These are phyloP conservation scores for Argyrosomus regius DNA, from an alignment of 2,797 vertebrate genomes.

Conservation along the genomic window DNA sequence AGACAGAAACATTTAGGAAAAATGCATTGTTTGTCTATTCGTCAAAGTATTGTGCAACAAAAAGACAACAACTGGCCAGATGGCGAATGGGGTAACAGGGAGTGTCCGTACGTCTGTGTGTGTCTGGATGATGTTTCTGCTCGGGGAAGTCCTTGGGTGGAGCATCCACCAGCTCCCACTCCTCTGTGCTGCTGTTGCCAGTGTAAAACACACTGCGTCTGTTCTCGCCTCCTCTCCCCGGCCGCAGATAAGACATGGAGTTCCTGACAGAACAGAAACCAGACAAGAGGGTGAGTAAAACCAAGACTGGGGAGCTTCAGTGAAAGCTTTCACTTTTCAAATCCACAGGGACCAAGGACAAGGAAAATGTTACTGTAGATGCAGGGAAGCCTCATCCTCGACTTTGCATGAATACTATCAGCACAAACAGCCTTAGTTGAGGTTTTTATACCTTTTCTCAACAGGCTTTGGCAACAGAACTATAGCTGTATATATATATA, in stretches of 20 bases:
- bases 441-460: neutral
- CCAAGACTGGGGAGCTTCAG: neutral
- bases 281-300: slow-evolving; percentile 12
- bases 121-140: slow-evolving; percentile 83
- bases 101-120: slow-evolving; percentile 76
- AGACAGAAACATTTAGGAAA: neutral
- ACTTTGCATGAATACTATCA: neutral
- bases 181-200: slow-evolving; percentile 81
- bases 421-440: slow-evolving; percentile 14
- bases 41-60: slow-evolving; percentile 7
- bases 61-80: neutral
- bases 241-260: slow-evolving; percentile 93
- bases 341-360: slow-evolving; percentile 11
- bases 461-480: neutral
- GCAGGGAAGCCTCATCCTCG: neutral
- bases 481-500: neutral
- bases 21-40: neutral
- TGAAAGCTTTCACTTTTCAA: neutral
- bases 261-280: slow-evolving; percentile 83
- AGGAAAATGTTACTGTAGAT: no score
- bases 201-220: slow-evolving; percentile 94
- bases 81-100: neutral
- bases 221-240: slow-evolving; percentile 86
- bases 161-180: slow-evolving; percentile 96
- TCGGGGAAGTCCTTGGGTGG: slow-evolving; percentile 90